Evolutionary conservation across 35 echinoderm and acorn worm species (phyloP).

Genomic region (Apostichopus parvimensis): DNA sequence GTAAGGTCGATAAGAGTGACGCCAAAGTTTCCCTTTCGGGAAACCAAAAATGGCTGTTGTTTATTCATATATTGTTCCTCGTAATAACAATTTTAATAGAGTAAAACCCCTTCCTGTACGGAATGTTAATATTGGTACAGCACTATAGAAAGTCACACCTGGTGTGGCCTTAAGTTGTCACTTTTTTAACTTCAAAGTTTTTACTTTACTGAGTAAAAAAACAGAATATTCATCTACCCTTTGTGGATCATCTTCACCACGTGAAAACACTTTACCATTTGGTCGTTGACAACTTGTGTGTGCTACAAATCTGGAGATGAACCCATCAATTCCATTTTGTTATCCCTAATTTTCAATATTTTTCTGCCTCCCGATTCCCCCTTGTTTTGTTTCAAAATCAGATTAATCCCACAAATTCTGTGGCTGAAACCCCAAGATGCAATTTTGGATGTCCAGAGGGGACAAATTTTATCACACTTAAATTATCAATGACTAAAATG

Average conservation of each 20-base stretch:
- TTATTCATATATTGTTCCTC: too few species aligned
- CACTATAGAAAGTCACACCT: too few species aligned
- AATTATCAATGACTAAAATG: not conserved
- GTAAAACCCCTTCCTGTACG: too few species aligned
- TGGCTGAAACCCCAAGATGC: not conserved
- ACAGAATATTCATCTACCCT: not conserved
- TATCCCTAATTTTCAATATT: not conserved
- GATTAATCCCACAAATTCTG: constrained; percentile 35
- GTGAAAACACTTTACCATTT: not conserved
- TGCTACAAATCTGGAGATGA: not conserved
- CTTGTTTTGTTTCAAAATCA: constrained; percentile 43
- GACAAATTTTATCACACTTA: constrained; percentile 36
- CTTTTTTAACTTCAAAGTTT: too few species aligned
- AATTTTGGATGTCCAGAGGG: constrained; percentile 36
- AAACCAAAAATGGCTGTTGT: too few species aligned
- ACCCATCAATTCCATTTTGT: not conserved
- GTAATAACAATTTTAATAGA: too few species aligned
- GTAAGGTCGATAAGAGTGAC: too few species aligned
- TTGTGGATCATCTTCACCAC: not conserved
- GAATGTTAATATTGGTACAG: too few species aligned
- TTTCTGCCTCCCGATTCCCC: not conserved
- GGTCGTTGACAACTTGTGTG: not conserved
- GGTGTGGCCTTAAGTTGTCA: too few species aligned
- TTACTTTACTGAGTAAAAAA: not conserved
- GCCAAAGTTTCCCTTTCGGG: too few species aligned